Base-by-base conservation (phyloP, 2,797 vertebrate species). In the Leontocebus nigricollis region DNA sequence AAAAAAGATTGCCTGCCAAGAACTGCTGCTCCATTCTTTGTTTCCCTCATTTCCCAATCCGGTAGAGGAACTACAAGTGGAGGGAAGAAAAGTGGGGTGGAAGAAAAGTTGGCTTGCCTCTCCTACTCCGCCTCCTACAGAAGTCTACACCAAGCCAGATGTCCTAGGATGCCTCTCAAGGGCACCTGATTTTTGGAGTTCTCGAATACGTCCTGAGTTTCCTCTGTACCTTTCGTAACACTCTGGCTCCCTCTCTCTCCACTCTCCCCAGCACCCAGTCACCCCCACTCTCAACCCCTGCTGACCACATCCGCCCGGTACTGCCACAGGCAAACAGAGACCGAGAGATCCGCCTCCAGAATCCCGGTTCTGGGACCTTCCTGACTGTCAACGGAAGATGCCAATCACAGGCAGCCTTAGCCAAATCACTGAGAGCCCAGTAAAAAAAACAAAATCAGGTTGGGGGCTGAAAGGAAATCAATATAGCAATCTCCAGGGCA, bases 341-440 rank as follows among this genome's bases (percentile, higher is more conserved):
- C 39, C 33, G n/a, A 67, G 20, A 5, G 5, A 20, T 61, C 7
- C 13, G 14, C 22, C 73, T 64, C 64, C 86, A 46, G 50, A 11
- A 44, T 75, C 70, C 81, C 57, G 5, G 12, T 67, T 83, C 93
- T 41, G 33, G 77, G 88, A 86, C 61, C 95, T 48, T 73, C 2
- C 52, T 46, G 88, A 77, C 86, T 91, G 79, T 94, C 77, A 41
- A 52, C 26, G n/a, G 88, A 88, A 96, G 84, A 94, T 94, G 90
- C 81, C 90, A 95, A 87, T 94, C 95, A 70, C 72, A 41, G 57
- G 52, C 91, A 93, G 89, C 48, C 77, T 57, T 30, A 73, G 64
- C 67, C 67, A 84, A 24, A 95, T 91, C 81, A 50, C 70, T 72
- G 52, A 75, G 61, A 94, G 61, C 27, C 19, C 76, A 70, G 57